These are phyloP conservation scores for Macropus fuliginosus DNA, from an alignment of 2,797 vertebrate species.

Conservation along the genomic window DNA sequence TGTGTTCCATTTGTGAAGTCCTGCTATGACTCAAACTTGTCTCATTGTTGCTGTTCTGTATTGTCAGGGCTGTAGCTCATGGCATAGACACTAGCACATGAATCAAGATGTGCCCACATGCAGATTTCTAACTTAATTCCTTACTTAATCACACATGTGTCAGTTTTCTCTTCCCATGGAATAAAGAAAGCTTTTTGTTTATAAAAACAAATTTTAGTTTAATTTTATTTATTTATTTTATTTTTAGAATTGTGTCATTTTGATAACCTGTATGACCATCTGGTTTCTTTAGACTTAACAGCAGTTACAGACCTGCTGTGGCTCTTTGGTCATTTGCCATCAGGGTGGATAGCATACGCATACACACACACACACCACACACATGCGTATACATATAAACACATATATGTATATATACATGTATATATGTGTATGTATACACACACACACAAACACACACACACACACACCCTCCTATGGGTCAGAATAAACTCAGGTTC, in stretches of 20 bases:
- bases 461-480: background rate
- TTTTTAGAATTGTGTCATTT: background rate
- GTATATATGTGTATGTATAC: too few relatives aligned
- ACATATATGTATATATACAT: too few relatives aligned
- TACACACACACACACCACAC: background rate
- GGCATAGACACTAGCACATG: accelerated
- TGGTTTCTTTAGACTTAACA: background rate
- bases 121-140: background rate
- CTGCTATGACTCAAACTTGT: background rate
- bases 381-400: too few relatives aligned
- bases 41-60: too few relatives aligned
- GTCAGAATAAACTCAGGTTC: background rate
- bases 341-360: background rate
- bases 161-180: too few relatives aligned
- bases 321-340: background rate
- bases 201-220: background rate
- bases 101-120: background rate
- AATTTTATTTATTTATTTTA: too few relatives aligned
- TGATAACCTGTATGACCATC: background rate
- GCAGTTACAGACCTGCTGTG: background rate
- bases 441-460: accelerated
- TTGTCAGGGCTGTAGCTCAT: background rate
- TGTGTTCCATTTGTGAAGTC: background rate
- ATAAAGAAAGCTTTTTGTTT: background rate
- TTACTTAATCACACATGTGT: too few relatives aligned